Evolutionary conservation across 2,888 invertebrate genomes (phyloP), one percentile per base, ranked within the genome.

Genomic region (Drosophila setosimentum): DNA sequence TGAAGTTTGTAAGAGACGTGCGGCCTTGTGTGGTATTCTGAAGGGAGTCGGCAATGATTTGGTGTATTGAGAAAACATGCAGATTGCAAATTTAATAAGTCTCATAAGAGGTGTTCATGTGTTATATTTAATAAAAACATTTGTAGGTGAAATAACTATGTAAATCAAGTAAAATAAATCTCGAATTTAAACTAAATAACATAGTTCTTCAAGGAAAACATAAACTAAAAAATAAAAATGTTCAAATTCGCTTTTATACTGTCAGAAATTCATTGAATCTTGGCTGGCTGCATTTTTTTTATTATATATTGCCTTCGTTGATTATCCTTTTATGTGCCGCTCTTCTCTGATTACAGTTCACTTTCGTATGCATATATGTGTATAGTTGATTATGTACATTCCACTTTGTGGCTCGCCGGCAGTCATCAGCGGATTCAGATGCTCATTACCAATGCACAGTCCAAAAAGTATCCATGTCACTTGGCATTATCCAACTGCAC

Each of bases 381-480:
- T 40, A 29, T 40, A 33, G 21, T 10, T n/a, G 10, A 24, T 29
- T 50, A 35, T 68, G 29, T 68, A 3, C 45, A 51, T n/a, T 51
- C 54, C 49, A 40, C n/a, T 62, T 73, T 79, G 68, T 72, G 67
- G 66, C 42, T 64, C 65, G 51, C 29, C 32, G 63, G 32, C 48
- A 33, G 54, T 21, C 29, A 61, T 55, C 57, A 33, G 61, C 61
- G 66, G 18, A 71, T 67, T 66, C 53, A 13, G 67, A 51, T 64
- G 62, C 81, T 80, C 78, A 78, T 78, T 78, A 78, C 62, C 77
- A 65, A 81, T 76, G 61, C 68, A 68, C 74, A 67, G 62, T 73
- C 29, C 53, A 60, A 68, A 82, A 73, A 72, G 68, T 70, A 79
- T 80, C 63, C 77, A 74, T 80, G 80, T 86, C 78, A 86, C 65